Base-by-base conservation (phyloP, 2,113 vertebrate genomes). In the Passer domesticus region DNA sequence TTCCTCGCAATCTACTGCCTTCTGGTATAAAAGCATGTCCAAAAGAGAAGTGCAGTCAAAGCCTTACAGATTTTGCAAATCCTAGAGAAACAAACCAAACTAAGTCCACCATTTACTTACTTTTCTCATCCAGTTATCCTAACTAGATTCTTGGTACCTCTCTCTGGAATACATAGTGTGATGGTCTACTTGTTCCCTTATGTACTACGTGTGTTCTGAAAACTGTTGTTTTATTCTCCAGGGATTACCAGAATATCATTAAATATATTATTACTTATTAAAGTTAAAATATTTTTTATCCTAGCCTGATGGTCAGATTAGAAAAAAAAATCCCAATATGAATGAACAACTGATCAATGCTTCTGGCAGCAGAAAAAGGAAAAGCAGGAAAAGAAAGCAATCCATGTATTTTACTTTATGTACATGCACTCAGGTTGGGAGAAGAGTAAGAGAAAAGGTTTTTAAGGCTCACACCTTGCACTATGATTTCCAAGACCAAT, bases 201-300 rank as follows among this genome's bases (percentile, higher is more conserved):
- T 35, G 35, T 6, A 73, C 17, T 58, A 28, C 74, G 49, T 74
- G 41, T 66, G 55, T 87, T 83, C 60, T 92, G 74, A 87, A 30
- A 88, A 69, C 41, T 35, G 23, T 41, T 41, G 31, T 47, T 83
- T 69, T 43, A 22, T 76, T 43, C 31, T n/a, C 27, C 15, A 31
- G 20, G 41, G 75, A 68, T 94, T 83, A 92, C 21, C 28, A 75
- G 60, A 92, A 95, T 96, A 89, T 11, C 16, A 67, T 75, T 87
- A 95, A 94, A 47, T 39, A 35, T 94, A 77, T 91, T 83, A 59
- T 76, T 87, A 87, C 52, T 96, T 80, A n/a, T 88, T 91, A 69
- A 78, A 30, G 12, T 35, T 93, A 91, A 90, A 82, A 90, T 89
- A 96, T 94, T 95, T 95, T 88, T 97, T 96, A 49, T 82, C 35